Conservation (phyloP, 2,113 vertebrate species). For the Apteryx owenii region DNA sequence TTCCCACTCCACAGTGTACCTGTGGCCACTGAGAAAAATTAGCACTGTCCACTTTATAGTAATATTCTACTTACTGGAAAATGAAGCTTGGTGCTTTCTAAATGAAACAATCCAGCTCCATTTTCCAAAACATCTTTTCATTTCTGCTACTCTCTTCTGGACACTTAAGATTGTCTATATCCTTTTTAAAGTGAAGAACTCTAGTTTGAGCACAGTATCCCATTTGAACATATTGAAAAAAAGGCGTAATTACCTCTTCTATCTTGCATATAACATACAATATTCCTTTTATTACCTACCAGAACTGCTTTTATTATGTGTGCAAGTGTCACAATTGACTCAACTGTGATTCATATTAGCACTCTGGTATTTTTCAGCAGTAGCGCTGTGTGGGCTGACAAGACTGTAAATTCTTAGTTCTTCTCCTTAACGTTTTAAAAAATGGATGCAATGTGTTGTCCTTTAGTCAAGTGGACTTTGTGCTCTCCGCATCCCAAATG, state of each 20-base stretch:
- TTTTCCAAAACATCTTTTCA: not conserved
- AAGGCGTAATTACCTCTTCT: not conserved
- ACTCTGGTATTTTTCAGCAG: conserved; percentile 12
- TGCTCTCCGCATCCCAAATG: not conserved
- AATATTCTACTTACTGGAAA: not conserved
- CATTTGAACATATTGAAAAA: not conserved
- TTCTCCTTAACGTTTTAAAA: not conserved
- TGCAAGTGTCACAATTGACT: conserved; percentile 21
- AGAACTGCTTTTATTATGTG: not conserved
- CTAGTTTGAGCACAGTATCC: not conserved
- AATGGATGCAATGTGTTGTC: not conserved
- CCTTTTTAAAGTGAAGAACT: not conserved
- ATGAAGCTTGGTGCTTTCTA: not conserved
- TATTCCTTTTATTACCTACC: not conserved
- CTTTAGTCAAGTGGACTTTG: not conserved
- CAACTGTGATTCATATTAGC: conserved; percentile 32
- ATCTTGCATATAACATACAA: not conserved
- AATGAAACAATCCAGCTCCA: not conserved
- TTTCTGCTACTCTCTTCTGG: not conserved
- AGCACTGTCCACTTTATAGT: not conserved
- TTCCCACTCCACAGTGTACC: accelerated
- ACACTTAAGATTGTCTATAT: not conserved
- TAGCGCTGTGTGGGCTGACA: conserved; percentile 12
- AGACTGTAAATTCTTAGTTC: not conserved
- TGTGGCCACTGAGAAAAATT: not conserved